Evolutionary conservation across 1,140 invertebrate genomes (phyloP).

Genomic region (Brachystomella parvula): DNA sequence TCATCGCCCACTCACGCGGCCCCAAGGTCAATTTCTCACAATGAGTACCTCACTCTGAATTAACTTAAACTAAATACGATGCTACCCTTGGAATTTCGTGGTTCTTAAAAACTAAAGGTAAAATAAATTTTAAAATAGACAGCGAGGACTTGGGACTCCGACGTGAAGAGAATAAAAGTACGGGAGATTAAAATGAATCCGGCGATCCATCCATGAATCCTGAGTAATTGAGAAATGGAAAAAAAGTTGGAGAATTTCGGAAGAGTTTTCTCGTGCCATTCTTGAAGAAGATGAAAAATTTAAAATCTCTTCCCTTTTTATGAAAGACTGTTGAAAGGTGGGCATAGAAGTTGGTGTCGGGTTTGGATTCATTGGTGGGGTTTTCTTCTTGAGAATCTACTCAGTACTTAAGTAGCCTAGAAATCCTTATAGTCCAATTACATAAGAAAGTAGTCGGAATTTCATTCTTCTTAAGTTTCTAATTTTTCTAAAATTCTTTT

Average conservation of each 20-base stretch:
- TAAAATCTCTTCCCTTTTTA: neutral
- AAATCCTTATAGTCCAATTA: neutral
- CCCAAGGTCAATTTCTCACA: too few species aligned
- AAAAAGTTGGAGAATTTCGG: neutral
- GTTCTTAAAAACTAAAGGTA: too few species aligned
- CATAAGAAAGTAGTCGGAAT: conserved; percentile 9
- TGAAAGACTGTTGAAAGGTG: conserved; percentile 9
- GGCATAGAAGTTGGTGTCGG: neutral
- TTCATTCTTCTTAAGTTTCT: neutral
- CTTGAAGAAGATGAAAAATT: neutral
- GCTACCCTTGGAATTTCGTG: too few species aligned
- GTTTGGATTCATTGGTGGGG: neutral
- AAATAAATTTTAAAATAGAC: too few species aligned
- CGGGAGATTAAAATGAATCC: neutral
- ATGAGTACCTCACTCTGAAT: too few species aligned
- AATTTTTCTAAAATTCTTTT: neutral
- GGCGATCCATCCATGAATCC: neutral
- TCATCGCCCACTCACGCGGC: too few species aligned
- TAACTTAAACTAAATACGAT: too few species aligned
- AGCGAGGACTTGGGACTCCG: neutral
- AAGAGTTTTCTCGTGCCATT: neutral
- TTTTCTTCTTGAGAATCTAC: neutral
- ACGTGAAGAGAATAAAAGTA: neutral
- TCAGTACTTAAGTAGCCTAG: neutral
- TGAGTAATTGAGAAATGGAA: neutral